phyloP scores from a whole-genome alignment of 2,888 invertebrate genomes.

The Acrobasis repandana region DNA sequence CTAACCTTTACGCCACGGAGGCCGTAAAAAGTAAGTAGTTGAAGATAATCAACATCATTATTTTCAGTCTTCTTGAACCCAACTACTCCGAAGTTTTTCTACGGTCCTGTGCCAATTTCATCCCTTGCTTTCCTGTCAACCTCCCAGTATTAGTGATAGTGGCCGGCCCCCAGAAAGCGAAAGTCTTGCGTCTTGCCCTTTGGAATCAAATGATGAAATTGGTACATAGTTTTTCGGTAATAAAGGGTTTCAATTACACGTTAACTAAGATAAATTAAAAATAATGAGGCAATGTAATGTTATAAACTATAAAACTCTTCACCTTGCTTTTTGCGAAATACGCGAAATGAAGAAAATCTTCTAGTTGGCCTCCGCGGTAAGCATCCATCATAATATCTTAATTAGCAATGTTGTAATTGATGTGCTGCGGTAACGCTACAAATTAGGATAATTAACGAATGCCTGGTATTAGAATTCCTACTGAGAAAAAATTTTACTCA shows the following conservation, averaged over 20 bases:
- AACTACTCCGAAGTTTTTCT: no score
- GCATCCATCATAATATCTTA: conserved; percentile 31
- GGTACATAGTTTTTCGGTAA: not conserved
- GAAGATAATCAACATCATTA: no score
- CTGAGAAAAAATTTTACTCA: no score
- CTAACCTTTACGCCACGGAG: no score
- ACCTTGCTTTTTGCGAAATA: conserved; percentile 26
- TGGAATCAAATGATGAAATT: no score
- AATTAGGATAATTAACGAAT: not conserved
- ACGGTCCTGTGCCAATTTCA: no score
- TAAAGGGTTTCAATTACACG: not conserved
- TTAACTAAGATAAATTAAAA: conserved; percentile 1
- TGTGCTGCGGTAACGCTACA: not conserved
- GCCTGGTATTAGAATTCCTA: not conserved
- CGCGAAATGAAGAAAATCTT: conserved; percentile 28
- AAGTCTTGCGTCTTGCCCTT: no score
- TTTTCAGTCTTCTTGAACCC: no score
- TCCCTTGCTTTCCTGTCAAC: no score
- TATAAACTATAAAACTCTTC: conserved; percentile 12
- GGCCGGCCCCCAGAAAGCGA: no score
- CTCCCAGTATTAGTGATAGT: no score
- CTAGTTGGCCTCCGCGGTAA: conserved; percentile 26
- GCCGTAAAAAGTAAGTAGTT: no score
- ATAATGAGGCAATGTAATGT: conserved; percentile 19
- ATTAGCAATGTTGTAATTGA: conserved; percentile 26